Base-by-base conservation (phyloP, 1,140 invertebrate species). In the Achatina immaculata region DNA sequence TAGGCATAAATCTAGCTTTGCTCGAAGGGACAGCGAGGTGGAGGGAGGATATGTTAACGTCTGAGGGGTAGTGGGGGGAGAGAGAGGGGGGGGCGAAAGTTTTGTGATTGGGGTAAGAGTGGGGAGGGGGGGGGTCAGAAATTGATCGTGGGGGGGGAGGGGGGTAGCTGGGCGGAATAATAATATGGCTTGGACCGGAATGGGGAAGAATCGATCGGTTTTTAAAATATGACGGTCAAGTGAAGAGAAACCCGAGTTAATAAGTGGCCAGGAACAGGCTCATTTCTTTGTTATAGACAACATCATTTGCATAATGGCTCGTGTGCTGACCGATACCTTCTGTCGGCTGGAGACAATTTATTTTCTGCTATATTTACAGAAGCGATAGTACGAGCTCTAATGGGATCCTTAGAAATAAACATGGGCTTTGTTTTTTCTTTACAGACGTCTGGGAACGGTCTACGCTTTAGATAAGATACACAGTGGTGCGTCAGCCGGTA, bases 141-240 rank as follows among this genome's bases (percentile, higher is more conserved):
- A 62, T 62, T 31, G n/a, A 62, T 62, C 6, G 2, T 62, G 58
- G 58, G 58, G n/a, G n/a, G n/a, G n/a, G n/a, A n/a, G n/a, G n/a
- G n/a, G 28, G 51, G 48, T 42, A 65, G 48, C 55, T 36, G 74
- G 51, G 31, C 38, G 74, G 74, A 76, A 76, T 76, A 76, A 76
- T 76, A 76, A 76, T 76, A 58, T 45, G 58, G 74, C 55, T 62
- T 76, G 28, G 40, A 31, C 55, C 55, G 55, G 74, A 62, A 76
- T 76, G 51, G 74, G 40, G 34, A 73, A 19, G 55, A 31, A 76
- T 76, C 74, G 74, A 76, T 76, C 74, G 51, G 51, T 76, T 76
- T 76, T 74, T 74, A 62, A 62, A 76, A 76, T 76, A 76, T 62
- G 48, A 31, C 51, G 74, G 73, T 76, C 74, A 76, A 55, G 51